Conservation (phyloP, 2,888 invertebrate species). For the Chirona hameri region DNA sequence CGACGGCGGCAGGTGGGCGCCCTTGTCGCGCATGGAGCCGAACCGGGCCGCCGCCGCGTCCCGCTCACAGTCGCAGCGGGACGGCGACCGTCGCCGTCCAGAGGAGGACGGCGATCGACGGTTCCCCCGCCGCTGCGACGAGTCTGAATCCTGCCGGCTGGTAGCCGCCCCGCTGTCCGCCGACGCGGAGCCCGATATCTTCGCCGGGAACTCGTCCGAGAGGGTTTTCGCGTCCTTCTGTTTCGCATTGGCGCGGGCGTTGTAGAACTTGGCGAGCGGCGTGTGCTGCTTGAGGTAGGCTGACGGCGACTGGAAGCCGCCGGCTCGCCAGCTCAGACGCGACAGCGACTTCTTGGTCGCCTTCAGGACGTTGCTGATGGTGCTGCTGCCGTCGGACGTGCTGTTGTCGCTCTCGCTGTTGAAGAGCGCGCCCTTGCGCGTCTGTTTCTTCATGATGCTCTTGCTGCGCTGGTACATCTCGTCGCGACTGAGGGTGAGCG, state of each 20-base stretch:
- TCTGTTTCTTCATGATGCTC: slow-evolving; percentile 80
- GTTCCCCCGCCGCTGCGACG: not conserved
- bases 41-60: not conserved
- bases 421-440: slow-evolving; percentile 43
- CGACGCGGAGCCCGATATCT: not conserved
- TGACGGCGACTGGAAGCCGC: slow-evolving; percentile 34
- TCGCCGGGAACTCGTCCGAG: not conserved
- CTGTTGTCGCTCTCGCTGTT: slow-evolving; percentile 34
- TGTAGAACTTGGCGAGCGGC: slow-evolving; percentile 35
- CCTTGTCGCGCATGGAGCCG: not conserved
- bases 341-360: slow-evolving; percentile 42
- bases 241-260: not conserved
- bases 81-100: not conserved
- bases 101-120: not conserved
- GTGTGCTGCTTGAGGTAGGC: slow-evolving; percentile 35
- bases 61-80: not conserved
- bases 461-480: slow-evolving; percentile 85
- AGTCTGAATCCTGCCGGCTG: not conserved
- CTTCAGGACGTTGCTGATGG: slow-evolving; percentile 39
- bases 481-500: slow-evolving; percentile 82
- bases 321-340: slow-evolving; percentile 38
- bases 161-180: not conserved
- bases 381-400: slow-evolving; percentile 38
- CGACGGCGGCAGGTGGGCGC: not conserved
- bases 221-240: not conserved